Percentiles rank a stretch among this genome's conserved stretches.
Conservation (phyloP, 2,888 invertebrate genomes). For the Ophioninae sp. region DNA sequence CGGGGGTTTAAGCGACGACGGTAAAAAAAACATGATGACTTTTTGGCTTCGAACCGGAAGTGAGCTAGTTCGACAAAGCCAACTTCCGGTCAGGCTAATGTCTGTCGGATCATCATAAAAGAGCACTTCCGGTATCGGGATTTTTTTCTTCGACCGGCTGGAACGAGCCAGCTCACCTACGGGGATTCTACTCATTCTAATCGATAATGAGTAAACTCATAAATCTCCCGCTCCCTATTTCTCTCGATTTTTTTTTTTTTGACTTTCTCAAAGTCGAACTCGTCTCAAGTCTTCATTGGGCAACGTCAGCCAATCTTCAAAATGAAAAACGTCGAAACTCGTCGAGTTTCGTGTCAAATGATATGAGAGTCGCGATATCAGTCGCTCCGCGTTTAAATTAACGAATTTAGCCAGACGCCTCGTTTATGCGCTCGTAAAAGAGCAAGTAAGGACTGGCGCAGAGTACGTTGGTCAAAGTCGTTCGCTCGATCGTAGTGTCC, state of each 20-base stretch:
- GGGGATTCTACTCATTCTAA: not conserved
- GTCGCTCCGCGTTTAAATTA: slow-evolving; percentile 4
- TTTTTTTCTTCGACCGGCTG: not conserved
- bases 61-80: no score
- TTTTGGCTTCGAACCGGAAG: no score
- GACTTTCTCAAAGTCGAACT: not conserved
- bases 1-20: no score
- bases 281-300: not conserved
- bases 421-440: slow-evolving; percentile 89
- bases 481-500: slow-evolving; percentile 89
- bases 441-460: slow-evolving; percentile 94
- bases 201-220: not conserved
- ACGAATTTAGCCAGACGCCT: slow-evolving; percentile 55
- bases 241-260: not conserved
- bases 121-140: not conserved
- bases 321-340: slow-evolving; percentile 21
- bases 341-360: slow-evolving; percentile 22
- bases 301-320: not conserved
- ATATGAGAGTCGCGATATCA: slow-evolving; percentile 31
- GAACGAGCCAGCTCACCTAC: not conserved
- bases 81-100: no score
- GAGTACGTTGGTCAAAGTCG: slow-evolving; percentile 90
- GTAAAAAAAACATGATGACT: no score
- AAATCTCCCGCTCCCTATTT: not conserved
- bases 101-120: not conserved